A percentile compares a stretch with the other conserved stretches of the same genome.
Conservation (phyloP, 1,140 invertebrate genomes). For the Rhyacophila brunnea region DNA sequence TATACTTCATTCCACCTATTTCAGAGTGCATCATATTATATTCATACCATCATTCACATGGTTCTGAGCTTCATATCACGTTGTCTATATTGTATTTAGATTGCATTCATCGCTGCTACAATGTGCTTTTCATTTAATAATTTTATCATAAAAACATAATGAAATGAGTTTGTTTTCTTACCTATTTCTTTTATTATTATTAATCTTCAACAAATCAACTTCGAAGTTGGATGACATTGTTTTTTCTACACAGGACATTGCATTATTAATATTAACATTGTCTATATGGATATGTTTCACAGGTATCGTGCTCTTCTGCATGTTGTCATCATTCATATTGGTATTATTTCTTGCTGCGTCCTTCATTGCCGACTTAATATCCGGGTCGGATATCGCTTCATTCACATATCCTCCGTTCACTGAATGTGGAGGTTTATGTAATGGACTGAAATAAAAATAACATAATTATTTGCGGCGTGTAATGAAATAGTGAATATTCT, state of each 20-base stretch:
- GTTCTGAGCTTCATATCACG: no score
- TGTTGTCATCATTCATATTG: slow-evolving; percentile 40
- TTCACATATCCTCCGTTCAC: slow-evolving; percentile 72
- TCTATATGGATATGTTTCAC: slow-evolving; percentile 37
- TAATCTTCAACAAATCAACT: slow-evolving; percentile 43
- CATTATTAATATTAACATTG: slow-evolving; percentile 36
- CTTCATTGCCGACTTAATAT: slow-evolving; percentile 40
- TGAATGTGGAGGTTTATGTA: slow-evolving; percentile 60
- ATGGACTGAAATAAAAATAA: slow-evolving; percentile 54
- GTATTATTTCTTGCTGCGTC: slow-evolving; percentile 28
- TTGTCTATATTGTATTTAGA: no score
- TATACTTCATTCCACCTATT: no score
- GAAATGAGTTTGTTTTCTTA: slow-evolving; percentile 13
- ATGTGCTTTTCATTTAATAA: not conserved
- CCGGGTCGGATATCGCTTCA: slow-evolving; percentile 63
- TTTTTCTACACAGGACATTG: slow-evolving; percentile 26
- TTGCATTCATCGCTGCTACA: not conserved
- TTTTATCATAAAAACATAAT: not conserved
- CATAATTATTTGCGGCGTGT: no score
- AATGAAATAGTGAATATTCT: no score
- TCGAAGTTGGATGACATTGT: slow-evolving; percentile 39
- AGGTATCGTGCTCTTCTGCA: slow-evolving; percentile 36
- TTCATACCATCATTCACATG: no score
- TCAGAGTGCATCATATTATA: no score
- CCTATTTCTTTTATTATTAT: slow-evolving; percentile 46